phyloP scores from a whole-genome alignment of 2,888 invertebrate species.

The Limnephilus marmoratus region DNA sequence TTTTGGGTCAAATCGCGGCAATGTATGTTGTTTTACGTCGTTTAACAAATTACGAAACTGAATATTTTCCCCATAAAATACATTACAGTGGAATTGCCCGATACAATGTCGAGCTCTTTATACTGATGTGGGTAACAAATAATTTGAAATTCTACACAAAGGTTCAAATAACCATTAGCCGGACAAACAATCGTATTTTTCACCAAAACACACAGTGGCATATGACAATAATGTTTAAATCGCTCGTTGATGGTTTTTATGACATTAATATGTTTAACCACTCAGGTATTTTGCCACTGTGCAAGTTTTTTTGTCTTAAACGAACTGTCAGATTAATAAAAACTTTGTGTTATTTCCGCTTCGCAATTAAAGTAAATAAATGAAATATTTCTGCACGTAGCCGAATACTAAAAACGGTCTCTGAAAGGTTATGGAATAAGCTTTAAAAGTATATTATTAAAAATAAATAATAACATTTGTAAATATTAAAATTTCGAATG shows the following conservation, averaged over 20 bases:
- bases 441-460: too few relatives aligned
- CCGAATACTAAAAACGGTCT: too few relatives aligned
- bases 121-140: background rate
- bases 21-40: background rate
- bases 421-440: too few relatives aligned
- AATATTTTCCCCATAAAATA: background rate
- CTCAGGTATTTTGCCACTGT: too few relatives aligned
- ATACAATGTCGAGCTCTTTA: background rate
- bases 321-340: too few relatives aligned
- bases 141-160: background rate
- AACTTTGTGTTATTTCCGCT: too few relatives aligned
- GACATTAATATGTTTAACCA: slow-evolving; percentile 5
- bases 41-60: background rate
- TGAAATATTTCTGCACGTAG: too few relatives aligned
- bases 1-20: background rate
- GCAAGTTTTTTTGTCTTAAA: too few relatives aligned
- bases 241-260: slow-evolving; percentile 3
- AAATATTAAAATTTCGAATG: too few relatives aligned
- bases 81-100: background rate
- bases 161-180: background rate
- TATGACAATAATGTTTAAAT: background rate
- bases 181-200: background rate
- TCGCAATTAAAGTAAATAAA: too few relatives aligned
- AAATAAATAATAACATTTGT: too few relatives aligned
- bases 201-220: background rate